Base-by-base conservation (phyloP, 92 coral and sea anemone genomes). In the Montipora capitata region DNA sequence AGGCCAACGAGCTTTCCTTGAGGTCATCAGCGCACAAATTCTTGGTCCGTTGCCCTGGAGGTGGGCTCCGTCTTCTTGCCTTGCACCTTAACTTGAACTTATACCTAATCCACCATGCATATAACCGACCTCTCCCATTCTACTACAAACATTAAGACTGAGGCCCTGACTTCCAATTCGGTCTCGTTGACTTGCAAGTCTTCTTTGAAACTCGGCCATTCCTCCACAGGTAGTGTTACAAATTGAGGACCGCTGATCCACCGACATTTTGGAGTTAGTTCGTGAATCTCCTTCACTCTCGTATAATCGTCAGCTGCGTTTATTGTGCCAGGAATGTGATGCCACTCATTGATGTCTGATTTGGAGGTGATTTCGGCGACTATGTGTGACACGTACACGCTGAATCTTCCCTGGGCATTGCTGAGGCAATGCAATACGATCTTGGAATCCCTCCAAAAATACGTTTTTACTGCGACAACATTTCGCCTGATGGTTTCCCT, bases 231-330 rank as follows among this genome's bases (percentile, higher is more conserved):
- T 4, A 72, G 35, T 35, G 16, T 72, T 13, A 42, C 4, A 12
- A 72, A 72, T 72, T 42, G 40, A 12, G 85, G 90, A 39, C 90
- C 85, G 4, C 58, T 76, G 83, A 80, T 69, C 90, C 90, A 86
- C 20, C 78, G 76, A 66, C 85, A 86, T 42, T 48, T 42, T 3
- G 85, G 61, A 16, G 69, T 72, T 27, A 78, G 51, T 1, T 80
- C 90, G 56, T 58, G 66, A 27, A 86, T 77, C n/a, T 72, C 77
- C 4, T 5, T 72, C 77, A 49, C 77, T 72, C 77, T 17, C 10
- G 77, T 72, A 35, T 51, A 72, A 43, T 86, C 90, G 18, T 87
- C 91, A 27, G 86, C 85, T 17, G 68, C 84, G 57, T 87, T 87
- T 14, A 73, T 70, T 10, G 14, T 13, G n/a, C 92, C 87, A 1